These are phyloP conservation scores for Galbula dea DNA, from an alignment of 2,113 vertebrate species.

Conservation along the genomic window DNA sequence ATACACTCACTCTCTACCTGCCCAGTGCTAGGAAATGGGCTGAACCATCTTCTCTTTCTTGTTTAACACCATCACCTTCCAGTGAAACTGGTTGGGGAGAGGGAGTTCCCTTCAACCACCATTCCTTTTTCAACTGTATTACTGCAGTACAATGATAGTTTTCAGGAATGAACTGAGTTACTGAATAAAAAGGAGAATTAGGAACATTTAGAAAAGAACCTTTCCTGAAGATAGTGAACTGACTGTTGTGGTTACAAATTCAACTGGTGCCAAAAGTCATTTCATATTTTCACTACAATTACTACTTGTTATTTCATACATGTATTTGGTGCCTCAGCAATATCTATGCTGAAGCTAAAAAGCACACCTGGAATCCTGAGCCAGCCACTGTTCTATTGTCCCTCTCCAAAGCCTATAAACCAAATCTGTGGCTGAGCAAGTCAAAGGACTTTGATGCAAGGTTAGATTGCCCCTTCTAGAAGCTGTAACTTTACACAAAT, in stretches of 20 bases:
- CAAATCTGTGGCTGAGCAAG: not conserved
- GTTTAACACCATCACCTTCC: not conserved
- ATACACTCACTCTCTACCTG: not conserved
- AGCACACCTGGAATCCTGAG: not conserved
- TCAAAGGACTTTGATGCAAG: not conserved
- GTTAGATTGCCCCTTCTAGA: not conserved
- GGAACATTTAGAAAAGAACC: not conserved
- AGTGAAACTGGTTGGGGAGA: not conserved
- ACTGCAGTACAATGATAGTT: not conserved
- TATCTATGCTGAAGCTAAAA: not conserved
- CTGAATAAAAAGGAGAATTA: not conserved
- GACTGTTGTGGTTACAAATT: not conserved
- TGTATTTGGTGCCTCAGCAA: not conserved
- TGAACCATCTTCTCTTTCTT: not conserved
- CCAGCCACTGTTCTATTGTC: not conserved
- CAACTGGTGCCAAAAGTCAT: not conserved
- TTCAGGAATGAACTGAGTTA: not conserved
- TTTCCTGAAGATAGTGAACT: not conserved
- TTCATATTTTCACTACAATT: not conserved
- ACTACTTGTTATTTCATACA: not conserved
- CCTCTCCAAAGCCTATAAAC: not conserved
- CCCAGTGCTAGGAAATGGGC: not conserved
- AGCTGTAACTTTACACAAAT: constrained; percentile 64
- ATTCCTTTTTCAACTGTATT: not conserved
- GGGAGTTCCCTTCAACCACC: not conserved